Conservation (phyloP, 2,113 vertebrate species). For the Sigmodon hispidus region DNA sequence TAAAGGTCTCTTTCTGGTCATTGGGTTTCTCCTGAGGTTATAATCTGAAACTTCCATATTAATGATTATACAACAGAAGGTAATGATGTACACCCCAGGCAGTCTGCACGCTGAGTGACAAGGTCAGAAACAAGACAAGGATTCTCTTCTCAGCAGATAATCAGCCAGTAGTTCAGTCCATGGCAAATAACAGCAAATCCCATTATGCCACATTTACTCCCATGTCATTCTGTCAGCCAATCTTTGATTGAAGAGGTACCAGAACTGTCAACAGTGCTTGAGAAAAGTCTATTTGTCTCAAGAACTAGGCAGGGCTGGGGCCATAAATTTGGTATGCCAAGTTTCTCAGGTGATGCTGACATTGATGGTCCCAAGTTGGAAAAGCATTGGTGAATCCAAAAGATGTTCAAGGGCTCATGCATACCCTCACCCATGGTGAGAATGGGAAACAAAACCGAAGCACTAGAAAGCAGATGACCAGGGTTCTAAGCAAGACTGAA, state of each 20-base stretch:
- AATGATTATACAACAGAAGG: not conserved
- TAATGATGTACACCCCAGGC: rapidly evolving
- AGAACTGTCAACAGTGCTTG: not conserved
- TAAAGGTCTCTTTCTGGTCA: not conserved
- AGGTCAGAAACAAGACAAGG: not conserved
- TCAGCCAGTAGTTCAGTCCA: too few relatives aligned
- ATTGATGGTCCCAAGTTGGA: not conserved
- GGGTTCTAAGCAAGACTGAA: not conserved
- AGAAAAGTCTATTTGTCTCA: not conserved
- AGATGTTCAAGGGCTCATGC: not conserved
- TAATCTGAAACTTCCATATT: not conserved
- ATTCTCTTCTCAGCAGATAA: too few relatives aligned
- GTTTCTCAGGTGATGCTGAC: not conserved
- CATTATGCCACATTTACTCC: not conserved
- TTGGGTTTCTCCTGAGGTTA: not conserved
- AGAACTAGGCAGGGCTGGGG: not conserved
- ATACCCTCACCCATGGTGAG: not conserved
- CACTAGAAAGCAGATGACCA: rapidly evolving
- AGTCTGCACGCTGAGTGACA: not conserved
- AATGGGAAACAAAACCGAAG: not conserved
- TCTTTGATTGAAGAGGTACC: not conserved
- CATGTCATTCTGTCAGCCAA: not conserved
- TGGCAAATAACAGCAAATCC: not conserved
- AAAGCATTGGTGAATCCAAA: not conserved
- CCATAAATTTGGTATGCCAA: not conserved